Conservation (phyloP, 92 coral and sea anemone species). For the Isaurus tuberculatus region DNA sequence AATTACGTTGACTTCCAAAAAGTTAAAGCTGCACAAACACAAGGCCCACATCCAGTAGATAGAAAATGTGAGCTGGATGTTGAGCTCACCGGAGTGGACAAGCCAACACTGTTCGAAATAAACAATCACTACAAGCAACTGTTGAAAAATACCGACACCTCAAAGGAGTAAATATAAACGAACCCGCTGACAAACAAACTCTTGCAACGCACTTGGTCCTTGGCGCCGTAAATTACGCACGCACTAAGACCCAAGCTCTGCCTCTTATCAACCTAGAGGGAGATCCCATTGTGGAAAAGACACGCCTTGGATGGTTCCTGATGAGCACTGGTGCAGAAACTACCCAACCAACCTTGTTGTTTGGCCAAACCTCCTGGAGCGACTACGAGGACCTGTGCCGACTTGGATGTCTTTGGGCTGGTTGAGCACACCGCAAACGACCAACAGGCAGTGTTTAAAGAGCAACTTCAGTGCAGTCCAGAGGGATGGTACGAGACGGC, state of each 20-base stretch:
- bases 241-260: slow-evolving; percentile 26
- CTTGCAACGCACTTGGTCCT: slow-evolving; percentile 28
- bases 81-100: slow-evolving; percentile 40
- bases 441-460: slow-evolving; percentile 43
- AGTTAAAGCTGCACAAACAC: not conserved
- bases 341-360: slow-evolving; percentile 10
- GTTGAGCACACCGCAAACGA: slow-evolving; percentile 25
- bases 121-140: slow-evolving; percentile 21
- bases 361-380: slow-evolving; percentile 21
- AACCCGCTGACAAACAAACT: slow-evolving; percentile 7
- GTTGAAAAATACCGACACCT: slow-evolving; percentile 9
- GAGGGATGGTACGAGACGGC: slow-evolving; percentile 52
- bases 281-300: slow-evolving; percentile 37
- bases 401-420: slow-evolving; percentile 42
- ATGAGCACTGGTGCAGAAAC: slow-evolving; percentile 35
- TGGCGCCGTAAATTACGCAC: slow-evolving; percentile 46
- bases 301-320: slow-evolving; percentile 47
- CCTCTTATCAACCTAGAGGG: slow-evolving; percentile 29
- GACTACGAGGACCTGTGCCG: slow-evolving; percentile 47
- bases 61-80: slow-evolving; percentile 1
- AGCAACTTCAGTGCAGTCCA: slow-evolving; percentile 22
- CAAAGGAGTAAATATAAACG: not conserved
- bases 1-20: slow-evolving; percentile 1
- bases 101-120: slow-evolving; percentile 4
- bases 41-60: slow-evolving; percentile 15